These are phyloP conservation scores for Chamaetylas fuelleborni DNA, from an alignment of 2,113 vertebrate species.

Conservation along the genomic window DNA sequence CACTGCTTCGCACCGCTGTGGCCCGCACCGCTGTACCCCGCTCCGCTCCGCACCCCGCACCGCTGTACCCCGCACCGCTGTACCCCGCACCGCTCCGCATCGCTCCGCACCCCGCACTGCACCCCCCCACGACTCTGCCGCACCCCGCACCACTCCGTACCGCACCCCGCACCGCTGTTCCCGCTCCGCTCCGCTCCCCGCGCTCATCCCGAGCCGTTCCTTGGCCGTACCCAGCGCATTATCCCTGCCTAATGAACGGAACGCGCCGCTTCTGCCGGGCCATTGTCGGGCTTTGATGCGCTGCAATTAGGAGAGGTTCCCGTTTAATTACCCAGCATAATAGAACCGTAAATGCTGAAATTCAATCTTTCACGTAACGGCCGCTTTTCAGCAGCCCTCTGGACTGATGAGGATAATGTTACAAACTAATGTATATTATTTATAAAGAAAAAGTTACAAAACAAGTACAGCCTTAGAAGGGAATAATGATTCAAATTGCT, in stretches of 20 bases:
- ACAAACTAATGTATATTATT: constrained; percentile 5
- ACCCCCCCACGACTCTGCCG: no score
- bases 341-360: constrained; percentile 40
- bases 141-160: no score
- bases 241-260: neutral
- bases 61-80: neutral
- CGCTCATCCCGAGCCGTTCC: neutral
- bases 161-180: no score
- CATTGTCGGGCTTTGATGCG: neutral
- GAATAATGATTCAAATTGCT: constrained; percentile 18
- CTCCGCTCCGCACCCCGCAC: neutral
- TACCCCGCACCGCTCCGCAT: no score
- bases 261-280: neutral
- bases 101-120: no score
- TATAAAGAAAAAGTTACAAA: constrained; percentile 13
- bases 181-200: neutral
- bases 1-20: neutral
- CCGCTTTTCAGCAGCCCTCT: constrained; percentile 18
- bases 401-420: constrained; percentile 41
- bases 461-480: neutral
- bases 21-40: no score
- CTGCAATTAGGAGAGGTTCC: constrained; percentile 22
- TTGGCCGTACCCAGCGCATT: neutral
- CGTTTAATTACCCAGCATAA: constrained; percentile 27
- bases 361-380: neutral